phyloP scores from a whole-genome alignment of 2,113 vertebrate species.

The Scalopus aquaticus region DNA sequence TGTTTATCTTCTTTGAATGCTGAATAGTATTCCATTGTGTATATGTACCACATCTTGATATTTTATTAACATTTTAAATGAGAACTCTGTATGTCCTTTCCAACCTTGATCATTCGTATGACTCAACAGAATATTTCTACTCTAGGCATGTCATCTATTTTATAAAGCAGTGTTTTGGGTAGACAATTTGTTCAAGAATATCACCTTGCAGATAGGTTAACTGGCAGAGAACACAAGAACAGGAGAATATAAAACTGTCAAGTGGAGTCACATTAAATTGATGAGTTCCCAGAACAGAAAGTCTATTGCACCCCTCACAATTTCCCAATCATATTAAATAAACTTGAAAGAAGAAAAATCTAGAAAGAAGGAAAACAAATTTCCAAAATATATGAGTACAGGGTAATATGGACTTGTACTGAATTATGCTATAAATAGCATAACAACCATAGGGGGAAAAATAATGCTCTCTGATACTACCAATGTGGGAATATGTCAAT shows the following conservation, averaged over 20 bases:
- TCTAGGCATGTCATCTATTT: slow-evolving; percentile 53
- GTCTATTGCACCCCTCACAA: slow-evolving; percentile 31
- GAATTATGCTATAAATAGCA: slow-evolving; percentile 37
- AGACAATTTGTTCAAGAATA: slow-evolving; percentile 71
- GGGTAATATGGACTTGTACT: not conserved
- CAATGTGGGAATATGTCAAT: not conserved
- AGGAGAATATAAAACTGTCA: slow-evolving; percentile 75
- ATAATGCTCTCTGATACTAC: not conserved
- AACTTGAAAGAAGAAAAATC: slow-evolving; percentile 49
- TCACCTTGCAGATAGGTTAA: slow-evolving; percentile 76
- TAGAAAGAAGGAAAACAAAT: slow-evolving; percentile 40
- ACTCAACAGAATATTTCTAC: slow-evolving; percentile 37
- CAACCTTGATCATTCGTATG: slow-evolving; percentile 38
- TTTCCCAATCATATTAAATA: slow-evolving; percentile 56
- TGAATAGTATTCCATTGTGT: too few relatives aligned
- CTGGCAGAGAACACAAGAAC: slow-evolving; percentile 61
- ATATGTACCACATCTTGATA: too few relatives aligned
- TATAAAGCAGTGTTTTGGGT: slow-evolving; percentile 54
- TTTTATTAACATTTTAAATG: slow-evolving; percentile 33
- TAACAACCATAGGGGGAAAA: not conserved
- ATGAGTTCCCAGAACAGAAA: slow-evolving; percentile 71
- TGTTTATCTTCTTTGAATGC: too few relatives aligned
- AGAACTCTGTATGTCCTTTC: not conserved
- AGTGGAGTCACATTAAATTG: slow-evolving; percentile 72
- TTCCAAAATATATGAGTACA: slow-evolving; percentile 13